Base-by-base conservation (phyloP, 2,797 vertebrate species). In the Trematomus bernacchii region DNA sequence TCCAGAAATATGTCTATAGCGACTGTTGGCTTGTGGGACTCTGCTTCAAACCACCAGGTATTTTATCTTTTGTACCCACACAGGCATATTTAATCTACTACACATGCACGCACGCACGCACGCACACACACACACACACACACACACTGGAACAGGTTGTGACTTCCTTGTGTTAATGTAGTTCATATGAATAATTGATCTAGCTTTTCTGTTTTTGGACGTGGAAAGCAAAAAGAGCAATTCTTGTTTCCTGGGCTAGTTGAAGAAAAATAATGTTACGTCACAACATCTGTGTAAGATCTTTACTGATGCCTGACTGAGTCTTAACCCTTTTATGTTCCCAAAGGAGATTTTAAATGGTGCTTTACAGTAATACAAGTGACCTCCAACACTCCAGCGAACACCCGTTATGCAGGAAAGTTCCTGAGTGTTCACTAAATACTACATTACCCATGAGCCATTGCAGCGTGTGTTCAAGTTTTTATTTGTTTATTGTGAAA, bases 21-120 rank as follows among this genome's bases (percentile, higher is more conserved):
- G 19, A 27, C 27, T 27, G 27, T 27, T 27, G 27, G 4, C 27
- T 27, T 27, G 27, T 27, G 27, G 27, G 27, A 27, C 27, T 27
- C n/a, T n/a, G n/a, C n/a, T n/a, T n/a, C n/a, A n/a, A n/a, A n/a
- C n/a, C n/a, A n/a, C n/a, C n/a, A n/a, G n/a, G n/a, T n/a, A n/a
- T n/a, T n/a, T 27, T 27, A 27, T 27, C n/a, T n/a, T 81, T 68
- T 71, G 19, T 33, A 18, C 23, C 18, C 43, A 58, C 30, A 19
- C 18, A 23, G 6, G n/a, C 33, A 57, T 63, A 19, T 27, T 30
- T n/a, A 19, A 52, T 62, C n/a, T n/a, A 5, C n/a, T n/a, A n/a
- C 55, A n/a, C 52, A 16, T 52, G 14, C 15, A 9, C 13, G 3
- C 21, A 15, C 51, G 6, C 14, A 21, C 19, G 50, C 12, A 27